Evolutionary conservation across 30 jellyfish, hydroid and myxozoan species (phyloP), one percentile per base, ranked within the genome.

Genomic region (Pseudorhiza aurosa): DNA sequence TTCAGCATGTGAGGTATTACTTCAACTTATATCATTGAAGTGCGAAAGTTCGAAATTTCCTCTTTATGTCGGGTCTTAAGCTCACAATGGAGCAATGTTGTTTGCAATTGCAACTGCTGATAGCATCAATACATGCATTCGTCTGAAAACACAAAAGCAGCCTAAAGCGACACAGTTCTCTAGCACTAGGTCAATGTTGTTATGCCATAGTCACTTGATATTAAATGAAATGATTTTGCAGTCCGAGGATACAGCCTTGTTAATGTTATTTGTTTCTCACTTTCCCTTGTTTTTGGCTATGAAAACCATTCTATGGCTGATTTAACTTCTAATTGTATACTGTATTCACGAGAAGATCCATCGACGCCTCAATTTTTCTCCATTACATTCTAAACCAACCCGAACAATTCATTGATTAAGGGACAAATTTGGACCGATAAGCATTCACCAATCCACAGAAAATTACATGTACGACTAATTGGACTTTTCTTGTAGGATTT

Each of bases 291-390:
- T 53, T 53, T 53, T 53, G 5, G 14, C 35, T 53, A 10, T 15
- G 67, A 32, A 22, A 33, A 42, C 31, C n/a, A 33, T 32, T 64
- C 17, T 26, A 31, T 33, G 77, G 58, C 15, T 15, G 60, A 42
- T 30, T 64, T 19, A 24, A 33, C 35, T 10, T 10, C 4, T 64
- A 19, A 26, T 64, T 64, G 33, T 7, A 31, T 10, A 42, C 59
- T 64, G 18, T 31, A 24, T 36, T 64, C 53, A 22, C 1, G 58
- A 33, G 36, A 31, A 22, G 58, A 64, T 64, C 36, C 37, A 6
- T 64, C 17, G 77, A 31, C 77, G 36, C 37, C 58, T 32, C 31
- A 64, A 64, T 64, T 31, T 33, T 64, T 64, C 21, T 36, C 31
- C 58, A 64, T 64, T 64, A 31, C 40, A 1, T 29, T 18, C 35